Base-by-base conservation (phyloP, 2,797 vertebrate genomes). In the Limosa lapponica region DNA sequence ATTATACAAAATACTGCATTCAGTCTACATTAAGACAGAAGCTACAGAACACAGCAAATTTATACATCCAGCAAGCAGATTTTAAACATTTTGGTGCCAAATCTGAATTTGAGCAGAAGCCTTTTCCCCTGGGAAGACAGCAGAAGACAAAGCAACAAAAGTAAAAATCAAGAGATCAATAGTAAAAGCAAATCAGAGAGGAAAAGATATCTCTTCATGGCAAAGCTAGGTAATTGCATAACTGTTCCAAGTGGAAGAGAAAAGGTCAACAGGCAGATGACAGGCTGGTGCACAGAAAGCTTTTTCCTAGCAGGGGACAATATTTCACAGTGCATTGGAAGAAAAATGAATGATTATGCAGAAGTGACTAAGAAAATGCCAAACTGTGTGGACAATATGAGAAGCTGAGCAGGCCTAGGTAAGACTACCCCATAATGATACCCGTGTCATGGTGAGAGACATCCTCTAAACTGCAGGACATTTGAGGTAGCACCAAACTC, bases 201-300 rank as follows among this genome's bases (percentile, higher is more conserved):
- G 65, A 62, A 87, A 89, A 86, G 17, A 22, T 24, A n/a, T 5
- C 30, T 83, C 49, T 90, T 62, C 52, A 70, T 62, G 87, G 94
- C 57, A 61, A 57, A 90, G 82, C 14, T 51, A 74, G 54, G 39
- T 65, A 85, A 91, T 77, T 96, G 72, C 16, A 15, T 49, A 93
- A 86, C 79, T 83, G 61, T 74, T 95, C 85, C 79, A 90, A 91
- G 72, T 46, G 72, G 82, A 93, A 93, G 85, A 87, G 82, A 49
- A 93, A 94, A 95, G 95, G 91, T 95, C 90, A 95, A 41, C 85
- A 77, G 82, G 52, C 18, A 8, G 82, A 87, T 80, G 82, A 80
- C 75, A 91, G 75, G n/a, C 67, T 87, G 87, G 64, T 70, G 89
- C 73, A 57, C 25, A 43, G 85, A 83, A 43, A 91, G 75, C 61